A percentile compares a stretch with the other conserved stretches of the same genome.
Conservation (phyloP, 2,888 invertebrate genomes). For the Bedellia somnulentella region DNA sequence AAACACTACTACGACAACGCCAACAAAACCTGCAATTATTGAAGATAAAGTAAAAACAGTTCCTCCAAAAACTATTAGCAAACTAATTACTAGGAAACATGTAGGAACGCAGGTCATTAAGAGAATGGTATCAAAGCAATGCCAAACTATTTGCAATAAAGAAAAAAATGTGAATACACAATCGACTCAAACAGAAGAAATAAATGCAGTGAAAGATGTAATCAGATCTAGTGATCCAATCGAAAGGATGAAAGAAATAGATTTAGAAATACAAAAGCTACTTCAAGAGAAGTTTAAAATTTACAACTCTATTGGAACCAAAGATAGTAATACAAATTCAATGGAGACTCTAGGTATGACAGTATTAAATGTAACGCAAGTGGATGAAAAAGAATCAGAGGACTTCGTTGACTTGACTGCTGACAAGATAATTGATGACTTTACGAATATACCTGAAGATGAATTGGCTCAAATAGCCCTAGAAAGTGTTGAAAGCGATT, state of each 20-base stretch:
- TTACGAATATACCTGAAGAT: constrained; percentile 39
- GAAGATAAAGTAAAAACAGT: constrained; percentile 11
- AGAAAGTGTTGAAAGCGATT: constrained; percentile 21
- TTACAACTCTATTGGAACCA: constrained; percentile 51
- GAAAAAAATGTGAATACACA: constrained; percentile 20
- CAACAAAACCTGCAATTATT: constrained; percentile 12
- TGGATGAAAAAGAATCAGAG: constrained; percentile 12
- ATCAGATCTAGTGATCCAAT: constrained; percentile 30
- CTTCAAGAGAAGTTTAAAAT: constrained; percentile 61
- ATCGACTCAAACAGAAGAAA: constrained; percentile 35
- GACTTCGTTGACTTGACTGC: constrained; percentile 18
- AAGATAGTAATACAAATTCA: constrained; percentile 20
- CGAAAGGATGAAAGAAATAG: constrained; percentile 64
- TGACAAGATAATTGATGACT: constrained; percentile 29
- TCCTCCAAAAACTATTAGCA: constrained; percentile 9
- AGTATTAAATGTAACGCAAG: constrained; percentile 29
- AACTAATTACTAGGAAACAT: constrained; percentile 15
- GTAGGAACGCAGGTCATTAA: constrained; percentile 23
- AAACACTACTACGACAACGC: constrained; percentile 24
- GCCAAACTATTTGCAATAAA: constrained; percentile 22
- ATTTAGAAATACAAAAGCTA: constrained; percentile 58
- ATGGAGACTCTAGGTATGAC: constrained; percentile 42
- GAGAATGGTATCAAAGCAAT: constrained; percentile 22
- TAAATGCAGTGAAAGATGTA: constrained; percentile 13
- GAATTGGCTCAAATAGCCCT: constrained; percentile 43